Evolutionary conservation across 2,797 vertebrate species (phyloP), one percentile per base, ranked within the genome.

Genomic region (Australoheros facetus): DNA sequence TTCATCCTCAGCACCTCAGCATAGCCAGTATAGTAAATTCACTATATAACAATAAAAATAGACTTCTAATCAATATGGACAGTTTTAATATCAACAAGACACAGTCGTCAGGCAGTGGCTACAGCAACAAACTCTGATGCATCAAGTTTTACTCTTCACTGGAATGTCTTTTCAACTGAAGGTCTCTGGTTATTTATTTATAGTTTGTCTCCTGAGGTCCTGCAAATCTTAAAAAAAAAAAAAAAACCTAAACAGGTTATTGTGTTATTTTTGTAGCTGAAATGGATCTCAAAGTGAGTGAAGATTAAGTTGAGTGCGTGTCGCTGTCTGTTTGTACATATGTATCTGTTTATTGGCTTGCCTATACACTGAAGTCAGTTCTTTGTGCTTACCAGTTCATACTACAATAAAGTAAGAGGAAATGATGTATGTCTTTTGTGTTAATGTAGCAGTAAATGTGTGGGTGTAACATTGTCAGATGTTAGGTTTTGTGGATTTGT

Each of bases 241-340:
- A 1, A 0, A 11, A 79, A 71, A 69, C 73, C 80, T 53, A 83
- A 81, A 83, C 79, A 37, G 81, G 45, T 59, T 77, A 23, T 82
- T 76, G 11, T 86, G 72, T 91, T 88, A 86, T 85, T 90, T 89
- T 91, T 90, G 54, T 91, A 86, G 73, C 55, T 64, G 23, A 83
- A 81, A 78, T 76, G 28, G 62, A 84, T 91, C 80, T 86, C 39
- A 42, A 37, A 85, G 48, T 84, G 80, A 90, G 60, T 82, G 56
- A 80, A 78, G 71, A 79, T 76, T 69, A 73, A 69, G 56, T 80
- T 57, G 37, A 34, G 70, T 77, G 76, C 87, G 77, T 85, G 79
- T 76, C 84, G 74, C 60, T 89, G 78, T 91, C 64, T 90, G 72
- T 93, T 88, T 94, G 91, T 94, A 94, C 82, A 95, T 94, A 95